Evolutionary conservation across 1,140 invertebrate genomes (phyloP), one percentile per base, ranked within the genome.

Genomic region (Drosophila paulistorum): DNA sequence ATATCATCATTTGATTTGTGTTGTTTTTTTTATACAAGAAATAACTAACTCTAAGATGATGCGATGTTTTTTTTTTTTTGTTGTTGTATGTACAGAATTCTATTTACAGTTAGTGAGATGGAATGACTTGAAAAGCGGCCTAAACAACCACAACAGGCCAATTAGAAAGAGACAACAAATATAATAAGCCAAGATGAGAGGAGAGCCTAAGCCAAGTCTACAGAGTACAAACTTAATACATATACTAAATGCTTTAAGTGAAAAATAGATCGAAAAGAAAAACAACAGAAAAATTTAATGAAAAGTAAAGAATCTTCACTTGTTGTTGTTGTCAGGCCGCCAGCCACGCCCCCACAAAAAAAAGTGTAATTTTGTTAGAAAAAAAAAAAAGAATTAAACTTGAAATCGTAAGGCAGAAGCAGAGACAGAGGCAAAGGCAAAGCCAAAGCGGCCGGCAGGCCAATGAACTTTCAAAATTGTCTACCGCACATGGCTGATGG

Each of bases 381-480:
- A 58, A 51, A 17, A 17, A 62, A 51, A 48, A 33, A 39, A 42
- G 68, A 71, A 71, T 77, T 75, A 67, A 69, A 75, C 75, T 65
- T 51, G 45, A 51, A 51, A 51, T 51, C 17, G 17, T 30, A 30
- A 30, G 35, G 35, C 35, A 37, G 33, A 35, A 4, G 45, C 69
- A 66, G 65, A 72, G 68, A 35, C 68, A 65, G 35, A 54, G 37
- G 11, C 11, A 57, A 70, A 72, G 68, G 39, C 68, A 65, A 35
- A 54, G 37, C 3, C 37, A 57, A 70, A 81, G 84, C 70, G 81
- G 30, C 30, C 6, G 54, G 10, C 9, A 37, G 87, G 85, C 67
- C 83, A 91, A 90, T 69, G 89, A 90, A 84, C 87, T 89, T 51
- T 77, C 58, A 71, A 72, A 79, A 79, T 61, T 39, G 26, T 66